These are phyloP conservation scores for Centropus unirufus DNA, from an alignment of 2,113 vertebrate genomes.

Conservation along the genomic window DNA sequence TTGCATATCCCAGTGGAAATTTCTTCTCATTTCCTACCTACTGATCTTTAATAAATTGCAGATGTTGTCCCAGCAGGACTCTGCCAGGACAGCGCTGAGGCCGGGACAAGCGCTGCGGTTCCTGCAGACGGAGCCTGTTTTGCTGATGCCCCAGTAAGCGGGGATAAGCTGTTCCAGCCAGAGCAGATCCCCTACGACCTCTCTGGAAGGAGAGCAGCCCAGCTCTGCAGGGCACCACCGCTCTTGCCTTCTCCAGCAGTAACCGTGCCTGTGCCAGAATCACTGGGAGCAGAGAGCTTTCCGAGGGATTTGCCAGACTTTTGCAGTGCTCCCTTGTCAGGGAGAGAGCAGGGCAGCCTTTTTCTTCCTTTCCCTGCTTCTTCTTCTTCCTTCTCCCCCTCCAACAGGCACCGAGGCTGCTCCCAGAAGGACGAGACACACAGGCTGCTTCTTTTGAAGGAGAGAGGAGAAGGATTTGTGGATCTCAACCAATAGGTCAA, in stretches of 20 bases:
- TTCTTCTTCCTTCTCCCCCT: not conserved
- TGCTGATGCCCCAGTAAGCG: not conserved
- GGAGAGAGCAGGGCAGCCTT: not conserved
- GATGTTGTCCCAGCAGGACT: not conserved
- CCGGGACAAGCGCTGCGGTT: not conserved
- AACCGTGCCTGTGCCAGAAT: rapidly evolving
- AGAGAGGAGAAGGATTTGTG: not conserved
- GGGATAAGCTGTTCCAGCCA: not conserved
- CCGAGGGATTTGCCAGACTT: not conserved
- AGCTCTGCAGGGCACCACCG: not conserved
- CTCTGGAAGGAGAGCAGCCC: not conserved
- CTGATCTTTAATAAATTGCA: not conserved
- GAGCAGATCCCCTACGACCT: not conserved
- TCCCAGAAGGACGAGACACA: not conserved
- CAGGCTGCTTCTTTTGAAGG: not conserved
- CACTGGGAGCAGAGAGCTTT: not conserved
- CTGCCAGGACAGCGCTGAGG: rapidly evolving
- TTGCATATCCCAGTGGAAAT: not conserved
- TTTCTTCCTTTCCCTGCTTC: not conserved
- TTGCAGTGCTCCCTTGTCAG: not conserved
- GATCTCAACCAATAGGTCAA: not conserved
- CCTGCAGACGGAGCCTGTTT: not conserved
- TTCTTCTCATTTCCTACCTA: not conserved
- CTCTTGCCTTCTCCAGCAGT: not conserved
- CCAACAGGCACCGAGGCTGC: not conserved